Base-by-base conservation (phyloP, 1,140 invertebrate genomes). In the Drosophila littoralis region DNA sequence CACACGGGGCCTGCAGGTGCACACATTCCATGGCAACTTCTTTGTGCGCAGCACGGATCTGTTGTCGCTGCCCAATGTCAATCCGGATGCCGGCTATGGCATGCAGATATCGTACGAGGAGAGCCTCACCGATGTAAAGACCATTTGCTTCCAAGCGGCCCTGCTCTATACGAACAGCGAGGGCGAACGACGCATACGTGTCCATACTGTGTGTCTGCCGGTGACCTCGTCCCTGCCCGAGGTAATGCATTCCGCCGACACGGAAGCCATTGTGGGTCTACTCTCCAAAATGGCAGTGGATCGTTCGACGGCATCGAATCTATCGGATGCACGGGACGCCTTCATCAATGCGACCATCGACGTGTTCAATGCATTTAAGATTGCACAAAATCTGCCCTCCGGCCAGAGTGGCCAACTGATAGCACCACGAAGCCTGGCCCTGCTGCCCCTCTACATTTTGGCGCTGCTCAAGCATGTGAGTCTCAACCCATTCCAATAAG, bases 11-110 rank as follows among this genome's bases (percentile, higher is more conserved):
- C 93, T 99, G 46, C 94, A 97, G 36, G 98, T 99, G 75, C 98
- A 99, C 92, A 98, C 98, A 77, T 99, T 99, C 94, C 98, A 99
- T 93, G 99, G 99, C 8, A 99, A 99, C 93, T 99, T 99, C 94
- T 99, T 99, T 93, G 98, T 99, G 40, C 94, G 99, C 15, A 99
- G 98, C 0, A 99, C 98, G 5, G 99, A 99, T 93, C 93, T 99
- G 13, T 93, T 99, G 15, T 98, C 97, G 38, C 93, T 99, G 70
- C 98, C 99, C 32, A 99, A 99, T 93, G 96, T 99, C 46, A 99
- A 99, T 93, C 99, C 99, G 0, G 99, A 99, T 93, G 96, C 98
- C 35, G 98, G 98, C 15, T 99, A 99, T 93, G 98, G 97, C 15
- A 99, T 99, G 96, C 99, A 99, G 65, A 92, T 92, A 55, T 91